Percentiles rank a stretch among this genome's conserved stretches.
Evolutionary conservation across 2,797 vertebrate genomes (phyloP).

Genomic region (Sebastes matsubarae): DNA sequence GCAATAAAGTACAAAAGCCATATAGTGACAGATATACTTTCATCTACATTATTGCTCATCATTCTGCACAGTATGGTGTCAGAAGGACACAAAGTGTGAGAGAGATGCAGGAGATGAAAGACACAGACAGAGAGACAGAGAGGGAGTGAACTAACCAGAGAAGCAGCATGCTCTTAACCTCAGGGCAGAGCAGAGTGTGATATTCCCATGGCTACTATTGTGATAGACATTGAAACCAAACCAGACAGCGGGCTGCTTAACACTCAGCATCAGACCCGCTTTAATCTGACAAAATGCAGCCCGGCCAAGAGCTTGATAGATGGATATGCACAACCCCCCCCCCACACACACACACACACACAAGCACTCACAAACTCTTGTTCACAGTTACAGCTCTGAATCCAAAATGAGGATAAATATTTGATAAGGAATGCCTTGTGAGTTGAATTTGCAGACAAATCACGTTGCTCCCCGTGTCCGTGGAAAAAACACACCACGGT

Average conservation of each 20-base stretch:
- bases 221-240: slow-evolving; percentile 50
- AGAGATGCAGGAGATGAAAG: slow-evolving; percentile 12
- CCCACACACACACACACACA: background rate
- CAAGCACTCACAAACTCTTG: slow-evolving; percentile 9
- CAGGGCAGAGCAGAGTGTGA: slow-evolving; percentile 43
- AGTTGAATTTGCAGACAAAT: slow-evolving; percentile 69
- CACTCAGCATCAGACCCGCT: slow-evolving; percentile 47
- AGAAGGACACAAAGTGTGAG: background rate
- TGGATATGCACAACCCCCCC: background rate
- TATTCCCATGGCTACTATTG: slow-evolving; percentile 43
- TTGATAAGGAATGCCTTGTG: slow-evolving; percentile 64
- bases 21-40: background rate
- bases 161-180: slow-evolving; percentile 29
- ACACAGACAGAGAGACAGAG: background rate
- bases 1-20: background rate
- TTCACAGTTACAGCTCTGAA: slow-evolving; percentile 59
- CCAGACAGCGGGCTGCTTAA: slow-evolving; percentile 58
- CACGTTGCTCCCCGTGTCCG: slow-evolving; percentile 49
- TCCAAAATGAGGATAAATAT: slow-evolving; percentile 75
- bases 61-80: background rate
- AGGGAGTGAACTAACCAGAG: slow-evolving; percentile 13
- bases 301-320: slow-evolving; percentile 31
- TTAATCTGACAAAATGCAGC: slow-evolving; percentile 59
- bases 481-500: background rate
- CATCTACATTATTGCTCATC: background rate